Evolutionary conservation across 2,888 invertebrate species (phyloP), one percentile per base, ranked within the genome.

Genomic region (Andricus curvator): DNA sequence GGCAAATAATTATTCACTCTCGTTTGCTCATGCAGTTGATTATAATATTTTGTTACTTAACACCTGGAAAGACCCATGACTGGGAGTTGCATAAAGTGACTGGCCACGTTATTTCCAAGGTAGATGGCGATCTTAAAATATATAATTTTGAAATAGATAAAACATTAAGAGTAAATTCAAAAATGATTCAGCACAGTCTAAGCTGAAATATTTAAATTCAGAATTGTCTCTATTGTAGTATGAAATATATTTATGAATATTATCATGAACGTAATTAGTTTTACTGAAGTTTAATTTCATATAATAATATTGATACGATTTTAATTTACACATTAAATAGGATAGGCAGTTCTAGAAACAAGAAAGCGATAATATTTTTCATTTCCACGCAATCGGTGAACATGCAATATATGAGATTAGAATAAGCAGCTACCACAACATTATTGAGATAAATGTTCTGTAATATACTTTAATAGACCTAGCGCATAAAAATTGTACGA

Each of bases 11-110:
- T 17, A 56, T 56, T n/a, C 2, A n/a, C 56, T 51, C 20, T 20
- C 2, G 51, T 20, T 41, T 41, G 41, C 41, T 41, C 13, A 41
- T 51, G 51, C 6, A 51, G 51, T 51, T 51, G 9, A 51, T 51
- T 51, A 51, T 17, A n/a, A n/a, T 56, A n/a, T 56, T 56, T 60
- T 22, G 20, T 60, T 60, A 22, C 22, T 60, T 22, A 60, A 60
- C 60, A 51, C 20, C 51, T 56, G 51, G 51, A 70, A 70, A 70
- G 70, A 33, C 70, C 33, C 70, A 70, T n/a, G 70, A 29, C 17
- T 33, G 29, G 51, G 29, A 70, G 33, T 70, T 70, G 51, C 29
- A 56, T 70, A 56, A 70, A 29, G 11, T 17, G 51, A 51, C 51
- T 70, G 70, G 48, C 4, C 51, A 70, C 33, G 29, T 64, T 64